Evolutionary conservation across 2,113 vertebrate genomes (phyloP), one percentile per base, ranked within the genome.

Genomic region (Zosterops hypoxanthus): DNA sequence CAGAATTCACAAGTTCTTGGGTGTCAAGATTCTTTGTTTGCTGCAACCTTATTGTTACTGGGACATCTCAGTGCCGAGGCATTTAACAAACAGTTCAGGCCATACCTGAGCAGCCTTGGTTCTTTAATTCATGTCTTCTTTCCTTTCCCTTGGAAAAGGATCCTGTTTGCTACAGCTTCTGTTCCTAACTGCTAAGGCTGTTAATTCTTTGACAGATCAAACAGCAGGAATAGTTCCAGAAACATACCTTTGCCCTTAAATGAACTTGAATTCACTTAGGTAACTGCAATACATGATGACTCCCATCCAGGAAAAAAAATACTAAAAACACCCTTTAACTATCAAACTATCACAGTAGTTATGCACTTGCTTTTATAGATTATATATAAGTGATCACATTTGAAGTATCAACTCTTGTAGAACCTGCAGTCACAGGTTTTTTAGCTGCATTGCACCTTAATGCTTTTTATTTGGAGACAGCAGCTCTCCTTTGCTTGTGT

Each of bases 1-100:
- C 80, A 94, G 88, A 96, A 92, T 94, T 91, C 86, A 76, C 82
- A 95, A 95, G 69, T 94, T 82, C 66, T 95, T 87, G 79, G 61
- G 61, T 24, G 36, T 93, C 77, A 68, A 55, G 86, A 89, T 89
- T 90, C 78, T 87, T 82, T 63, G 71, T 93, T 90, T 90, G 82
- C 93, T 63, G 81, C 71, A 76, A 68, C 77, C 72, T 76, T 72
- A 53, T 47, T 87, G 70, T 94, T 95, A 59, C 59, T 23, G 47
- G 92, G 66, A 78, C 36, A 69, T 68, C 41, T 50, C 69, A 49
- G 69, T 50, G 63, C 76, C 0, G 4, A 88, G 66, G 41, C 59
- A 34, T 90, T 96, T 68, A 81, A 75, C 36, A 18, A 90, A 92
- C 65, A 80, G 53, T 46, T 90, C 66, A 55, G 66, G 44, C 60